Evolutionary conservation across 2,797 vertebrate species (phyloP), one percentile per base, ranked within the genome.

Genomic region (Sus cebifrons): DNA sequence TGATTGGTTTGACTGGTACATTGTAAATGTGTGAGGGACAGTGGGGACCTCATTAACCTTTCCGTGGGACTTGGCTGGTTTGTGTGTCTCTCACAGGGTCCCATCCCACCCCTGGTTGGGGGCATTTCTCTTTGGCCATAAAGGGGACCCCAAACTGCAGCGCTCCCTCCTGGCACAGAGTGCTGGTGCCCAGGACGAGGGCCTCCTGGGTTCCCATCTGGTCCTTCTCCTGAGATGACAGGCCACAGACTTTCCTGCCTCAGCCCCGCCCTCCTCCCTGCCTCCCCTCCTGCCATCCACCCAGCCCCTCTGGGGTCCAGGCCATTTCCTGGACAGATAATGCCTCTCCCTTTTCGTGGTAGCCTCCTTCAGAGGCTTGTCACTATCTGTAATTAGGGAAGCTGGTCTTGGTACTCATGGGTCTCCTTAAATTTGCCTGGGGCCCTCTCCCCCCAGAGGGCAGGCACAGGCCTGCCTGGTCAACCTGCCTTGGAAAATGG

Each of bases 1-100:
- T 98, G 96, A 98, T 98, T 97, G 97, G 96, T 88, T 97, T 97
- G 97, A 97, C 97, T 95, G 96, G 98, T 97, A 97, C 96, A 67
- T 96, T 97, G 98, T 98, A 97, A 98, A 97, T 73, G 96, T 96
- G 96, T 89, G 96, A 97, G 89, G 81, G 97, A 87, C 96, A 90
- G 96, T 40, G 64, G 93, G 89, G 96, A 96, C 97, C 97, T 96
- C 71, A 67, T 96, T 97, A 97, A 97, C 97, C 97, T 98, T 97
- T 97, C 93, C 89, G 56, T 87, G 84, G 88, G 70, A 58, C 94
- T 96, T 88, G 74, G 97, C 96, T 97, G 96, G 56, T 96, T 96
- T 96, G 97, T 89, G 95, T 40, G 74, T 71, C 97, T 97, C 97
- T 94, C 91, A 54, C 92, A 92, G 93, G 6, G 93, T 32, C 93